These are phyloP conservation scores for Petrophora chlorosata DNA, from an alignment of 2,888 invertebrate genomes.

Conservation along the genomic window DNA sequence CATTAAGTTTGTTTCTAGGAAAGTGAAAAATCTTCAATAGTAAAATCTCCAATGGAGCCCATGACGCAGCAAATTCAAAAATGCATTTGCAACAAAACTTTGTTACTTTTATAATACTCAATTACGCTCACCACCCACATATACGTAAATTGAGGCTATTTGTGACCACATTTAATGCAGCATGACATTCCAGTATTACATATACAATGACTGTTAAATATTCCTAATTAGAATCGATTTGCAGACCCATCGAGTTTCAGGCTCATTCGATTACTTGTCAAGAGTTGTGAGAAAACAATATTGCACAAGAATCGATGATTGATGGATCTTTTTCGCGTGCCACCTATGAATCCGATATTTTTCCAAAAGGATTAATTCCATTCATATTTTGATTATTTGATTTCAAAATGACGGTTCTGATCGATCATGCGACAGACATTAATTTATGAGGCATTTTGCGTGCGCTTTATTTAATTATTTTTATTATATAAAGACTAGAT, in stretches of 20 bases:
- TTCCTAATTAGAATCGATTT: constrained; percentile 78
- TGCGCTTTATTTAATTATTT: constrained; percentile 35
- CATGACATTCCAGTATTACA: constrained; percentile 57
- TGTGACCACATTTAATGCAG: constrained; percentile 42
- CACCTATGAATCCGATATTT: constrained; percentile 53
- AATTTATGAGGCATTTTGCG: constrained; percentile 48
- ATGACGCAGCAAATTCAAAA: not conserved
- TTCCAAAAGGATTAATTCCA: constrained; percentile 68
- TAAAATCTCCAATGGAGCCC: not conserved
- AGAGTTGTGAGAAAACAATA: constrained; percentile 42
- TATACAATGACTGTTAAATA: constrained; percentile 77
- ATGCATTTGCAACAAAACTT: constrained; percentile 1
- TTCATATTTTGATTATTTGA: constrained; percentile 45
- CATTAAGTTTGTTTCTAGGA: not conserved
- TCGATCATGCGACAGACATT: constrained; percentile 42
- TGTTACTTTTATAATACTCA: not conserved
- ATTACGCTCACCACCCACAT: constrained; percentile 30
- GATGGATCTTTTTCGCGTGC: constrained; percentile 53
- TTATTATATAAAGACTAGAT: constrained; percentile 40
- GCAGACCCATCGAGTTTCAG: constrained; percentile 51
- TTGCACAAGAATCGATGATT: constrained; percentile 71
- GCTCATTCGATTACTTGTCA: constrained; percentile 62
- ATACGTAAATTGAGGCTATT: constrained; percentile 32
- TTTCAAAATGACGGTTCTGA: constrained; percentile 50
- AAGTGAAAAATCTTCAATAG: no score